phyloP scores from a whole-genome alignment of 2,888 invertebrate genomes.

The Crepidodera aurea region DNA sequence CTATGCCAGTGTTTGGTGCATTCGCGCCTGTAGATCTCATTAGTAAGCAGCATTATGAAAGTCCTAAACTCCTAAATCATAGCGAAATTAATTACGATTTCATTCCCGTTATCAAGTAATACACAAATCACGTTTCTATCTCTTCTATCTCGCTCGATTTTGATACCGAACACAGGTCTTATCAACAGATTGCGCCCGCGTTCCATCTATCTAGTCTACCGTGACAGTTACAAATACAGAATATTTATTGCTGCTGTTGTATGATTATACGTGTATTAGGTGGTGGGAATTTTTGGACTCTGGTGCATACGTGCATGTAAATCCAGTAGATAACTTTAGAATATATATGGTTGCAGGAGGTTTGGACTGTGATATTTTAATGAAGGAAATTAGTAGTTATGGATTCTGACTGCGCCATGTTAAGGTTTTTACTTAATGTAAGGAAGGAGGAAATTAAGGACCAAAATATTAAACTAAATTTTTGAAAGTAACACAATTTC shows the following conservation, averaged over 20 bases:
- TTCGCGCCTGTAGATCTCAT: constrained; percentile 50
- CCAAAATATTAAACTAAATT: no score
- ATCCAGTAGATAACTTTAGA: not conserved
- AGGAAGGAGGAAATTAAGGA: no score
- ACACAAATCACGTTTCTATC: constrained; percentile 57
- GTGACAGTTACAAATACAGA: constrained; percentile 48
- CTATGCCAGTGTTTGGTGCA: constrained; percentile 31
- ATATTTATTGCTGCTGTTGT: constrained; percentile 45
- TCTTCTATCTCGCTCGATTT: constrained; percentile 55
- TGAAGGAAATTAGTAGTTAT: no score
- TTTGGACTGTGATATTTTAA: no score
- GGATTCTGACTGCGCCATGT: no score
- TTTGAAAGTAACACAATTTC: no score
- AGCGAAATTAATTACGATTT: constrained; percentile 60
- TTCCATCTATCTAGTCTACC: constrained; percentile 42
- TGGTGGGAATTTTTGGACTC: not conserved
- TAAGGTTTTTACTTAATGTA: no score
- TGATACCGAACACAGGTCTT: constrained; percentile 56
- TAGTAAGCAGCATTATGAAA: constrained; percentile 53
- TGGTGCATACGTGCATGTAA: not conserved
- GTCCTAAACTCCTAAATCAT: constrained; percentile 53
- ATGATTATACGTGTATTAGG: constrained; percentile 34
- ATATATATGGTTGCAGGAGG: no score
- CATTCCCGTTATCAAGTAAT: constrained; percentile 59
- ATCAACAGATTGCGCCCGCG: constrained; percentile 50